Base-by-base conservation (phyloP, 2,113 vertebrate genomes). In the Mionectes macconnelli region DNA sequence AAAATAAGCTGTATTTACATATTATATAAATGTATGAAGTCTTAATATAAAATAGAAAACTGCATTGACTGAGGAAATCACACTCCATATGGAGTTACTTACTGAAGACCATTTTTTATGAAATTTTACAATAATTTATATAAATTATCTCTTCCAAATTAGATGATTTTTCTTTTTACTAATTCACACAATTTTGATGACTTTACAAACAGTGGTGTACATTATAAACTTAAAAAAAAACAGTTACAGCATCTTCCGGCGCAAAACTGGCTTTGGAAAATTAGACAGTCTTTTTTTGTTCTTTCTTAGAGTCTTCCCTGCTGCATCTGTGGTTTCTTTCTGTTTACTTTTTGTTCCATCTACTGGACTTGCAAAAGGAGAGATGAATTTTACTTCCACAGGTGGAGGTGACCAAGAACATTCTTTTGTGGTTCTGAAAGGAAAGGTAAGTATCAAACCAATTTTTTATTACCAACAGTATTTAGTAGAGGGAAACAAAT, bases 1-100 rank as follows among this genome's bases (percentile, higher is more conserved):
- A 98, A 99, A 99, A 98, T 96, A 98, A 98, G 98, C 96, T 98
- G 98, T 99, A 99, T 97, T 98, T 98, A 98, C 98, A 98, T 97
- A 97, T 98, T 97, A 97, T 98, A 98, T 98, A 98, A 99, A 99
- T 77, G 98, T 98, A 98, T 95, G 96, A 98, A 98, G 97, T 98
- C 94, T 97, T 97, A 97, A 95, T 98, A 98, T 97, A 98, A 98
- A 98, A 98, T 98, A 98, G 97, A 98, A 98, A 98, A 97, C 94
- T 97, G 97, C 97, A 95, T 96, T 97, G 91, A 97, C 97, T 97
- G 95, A 98, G 97, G 97, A 98, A 98, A 97, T 97, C 94, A 95
- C 86, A 98, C 98, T 98, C 97, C 97, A 96, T 75, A 95, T 89
- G 98, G 98, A 98, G 98, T 97, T 98, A 98, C 97, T 97, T 97